Base-by-base conservation (phyloP, 2,888 invertebrate genomes). In the Onthophagus sagittarius region DNA sequence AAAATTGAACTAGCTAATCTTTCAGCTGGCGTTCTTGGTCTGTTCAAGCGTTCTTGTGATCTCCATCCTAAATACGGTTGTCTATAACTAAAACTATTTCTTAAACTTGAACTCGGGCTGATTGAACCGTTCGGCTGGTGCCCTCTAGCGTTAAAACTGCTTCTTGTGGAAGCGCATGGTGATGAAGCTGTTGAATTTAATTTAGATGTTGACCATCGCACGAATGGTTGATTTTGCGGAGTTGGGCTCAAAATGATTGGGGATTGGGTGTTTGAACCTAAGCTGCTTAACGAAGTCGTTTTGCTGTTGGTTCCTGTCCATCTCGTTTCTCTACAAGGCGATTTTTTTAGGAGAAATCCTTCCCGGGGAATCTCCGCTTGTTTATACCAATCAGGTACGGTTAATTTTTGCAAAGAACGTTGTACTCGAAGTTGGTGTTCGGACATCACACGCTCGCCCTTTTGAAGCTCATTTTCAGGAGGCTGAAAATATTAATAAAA, bases 331-430 rank as follows among this genome's bases (percentile, higher is more conserved):
- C 72, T 69, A 9, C 63, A 67, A 23, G 74, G 71, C 13, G 86
- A 79, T 73, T 94, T 94, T 81, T 94, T 93, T 75, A 94, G 90
- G 75, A 94, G 89, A 86, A 94, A 95, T 72, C 94, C 94, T 85
- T 93, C 92, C 75, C 91, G 89, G 23, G 93, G 92, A 71, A 93
- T 90, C 77, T 91, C 90, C 70, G 91, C 91, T 73, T 83, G 83
- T 77, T 92, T 92, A 87, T 92, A 97, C 98, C 98, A 98, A 85
- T 97, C 96, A 76, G 98, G 98, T 77, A 98, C 93, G 87, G 96
- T 95, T 80, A 98, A 91, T 83, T 95, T 94, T 86, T 97, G 96
- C 82, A 98, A 87, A 71, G 97, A 97, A 80, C 96, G 92, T 86
- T 96, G 95, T 76, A 98, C 95, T 79, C 97, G 91, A 78, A 97